Base-by-base conservation (phyloP, 2,797 vertebrate genomes). In the Limosa lapponica region DNA sequence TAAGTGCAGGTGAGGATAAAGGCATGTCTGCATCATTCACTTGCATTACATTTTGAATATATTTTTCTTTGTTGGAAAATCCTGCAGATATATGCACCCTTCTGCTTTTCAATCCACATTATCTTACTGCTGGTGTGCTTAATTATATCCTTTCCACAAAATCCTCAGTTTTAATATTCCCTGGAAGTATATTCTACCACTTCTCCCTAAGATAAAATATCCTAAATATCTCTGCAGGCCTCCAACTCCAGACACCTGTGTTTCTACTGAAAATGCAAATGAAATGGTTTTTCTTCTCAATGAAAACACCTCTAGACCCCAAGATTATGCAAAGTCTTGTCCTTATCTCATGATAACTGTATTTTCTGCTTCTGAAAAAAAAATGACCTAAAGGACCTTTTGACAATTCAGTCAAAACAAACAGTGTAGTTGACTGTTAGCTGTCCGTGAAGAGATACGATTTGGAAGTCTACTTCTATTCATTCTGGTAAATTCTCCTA, bases 1-100 rank as follows among this genome's bases (percentile, higher is more conserved):
- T 94, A 96, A 95, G 88, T 89, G 88, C 87, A 95, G 96, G 87
- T 97, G 93, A 93, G 93, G 96, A 93, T 96, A 94, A 97, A 97
- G 67, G 62, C 89, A 88, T 57, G 84, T 92, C 86, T 92, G 82
- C 73, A 78, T 94, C 88, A 64, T 51, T 92, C 88, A 91, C 82
- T 95, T 82, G 66, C 83, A 39, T 83, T 87, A 82, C 81, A 54
- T 73, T 87, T 2, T 12, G 37, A 91, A 93, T 90, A 20, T 92
- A 87, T 71, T 92, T 81, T 79, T 17, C 83, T 86, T 89, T 75
- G 93, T 84, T 93, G 82, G 62, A 93, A 93, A 95, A 94, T 86
- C 88, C 88, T 55, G 49, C 52, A 89, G 61, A 89, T 75, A 51
- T 37, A 65, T 55, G 27, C 51, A 85, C 19, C 43, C 74, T 87